Evolutionary conservation across 2,797 vertebrate genomes (phyloP), one percentile per base, ranked within the genome.

Genomic region (Bovichtus diacanthus): DNA sequence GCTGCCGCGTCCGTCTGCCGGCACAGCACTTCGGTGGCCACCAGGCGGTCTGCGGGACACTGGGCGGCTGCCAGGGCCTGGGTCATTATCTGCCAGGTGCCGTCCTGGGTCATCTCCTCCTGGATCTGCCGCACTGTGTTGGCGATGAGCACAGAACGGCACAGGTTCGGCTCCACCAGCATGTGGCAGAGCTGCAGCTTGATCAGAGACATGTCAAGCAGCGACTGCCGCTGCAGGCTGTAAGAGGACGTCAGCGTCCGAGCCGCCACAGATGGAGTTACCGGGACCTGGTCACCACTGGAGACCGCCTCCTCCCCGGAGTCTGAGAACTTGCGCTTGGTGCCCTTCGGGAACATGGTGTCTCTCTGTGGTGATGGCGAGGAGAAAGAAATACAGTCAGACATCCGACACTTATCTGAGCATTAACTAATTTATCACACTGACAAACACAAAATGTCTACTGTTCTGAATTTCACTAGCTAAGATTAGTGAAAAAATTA

Each of bases 141-240:
- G 80, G 98, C 98, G 4, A 99, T 99, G 69, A 99, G 98, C 69
- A 99, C 98, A 0, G 98, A 99, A 43, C 98, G 97, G 88, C 98
- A 99, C 62, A 99, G 96, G 90, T 97, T 97, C 53, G 98, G 97
- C 82, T 99, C 98, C 46, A 97, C 97, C 90, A 99, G 94, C 97
- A 98, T 97, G 95, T 99, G 98, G 90, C 98, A 99, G 34, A 99
- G 95, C 92, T 99, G 98, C 84, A 99, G 96, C 91, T 99, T 99
- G 88, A 99, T 97, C 80, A 99, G 94, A 23, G 98, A 99, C 97
- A 99, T 99, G 92, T 99, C 97, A 76, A 99, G 94, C 58, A 99
- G 95, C 0, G 97, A 98, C 94, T 99, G 98, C 13, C 98, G 95
- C 94, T 99, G 98, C 67, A 98, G 94, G 76, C 95, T 97, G 79